Evolutionary conservation across 2,888 invertebrate genomes (phyloP).

Genomic region (Branchellion lobata): DNA sequence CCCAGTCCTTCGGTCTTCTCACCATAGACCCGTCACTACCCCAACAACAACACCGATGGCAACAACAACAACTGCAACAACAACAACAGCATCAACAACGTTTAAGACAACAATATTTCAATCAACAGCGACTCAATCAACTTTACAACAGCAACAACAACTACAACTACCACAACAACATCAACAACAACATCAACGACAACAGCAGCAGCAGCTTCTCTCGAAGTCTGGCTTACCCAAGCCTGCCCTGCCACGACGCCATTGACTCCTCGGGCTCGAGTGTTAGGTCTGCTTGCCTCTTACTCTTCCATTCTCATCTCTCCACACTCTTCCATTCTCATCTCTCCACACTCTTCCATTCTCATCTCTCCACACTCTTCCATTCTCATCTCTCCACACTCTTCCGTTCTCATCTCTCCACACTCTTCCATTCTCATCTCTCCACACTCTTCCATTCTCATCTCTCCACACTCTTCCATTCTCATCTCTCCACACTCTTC

Average conservation of each 20-base stretch:
- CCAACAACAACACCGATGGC: neutral
- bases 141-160: constrained; percentile 11
- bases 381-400: too few relatives aligned
- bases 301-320: neutral
- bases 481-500: too few relatives aligned
- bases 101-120: constrained; percentile 3
- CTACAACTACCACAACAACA: constrained; percentile 2
- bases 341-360: too few relatives aligned
- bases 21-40: neutral
- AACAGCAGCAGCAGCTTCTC: constrained; percentile 1
- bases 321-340: too few relatives aligned
- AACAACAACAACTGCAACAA: neutral
- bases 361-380: too few relatives aligned
- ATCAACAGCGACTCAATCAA: constrained; percentile 6
- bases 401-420: too few relatives aligned
- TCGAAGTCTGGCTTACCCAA: constrained; percentile 23
- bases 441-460: too few relatives aligned
- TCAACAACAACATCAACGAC: neutral
- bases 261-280: constrained; percentile 31
- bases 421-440: too few relatives aligned
- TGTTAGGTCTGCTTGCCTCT: neutral
- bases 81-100: constrained; percentile 1
- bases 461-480: too few relatives aligned
- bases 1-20: constrained; percentile 33
- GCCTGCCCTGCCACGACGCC: constrained; percentile 1